Percentiles rank a stretch among this genome's conserved stretches.
These are phyloP conservation scores for Andrena marginata DNA, from an alignment of 2,888 invertebrate genomes.

Conservation along the genomic window DNA sequence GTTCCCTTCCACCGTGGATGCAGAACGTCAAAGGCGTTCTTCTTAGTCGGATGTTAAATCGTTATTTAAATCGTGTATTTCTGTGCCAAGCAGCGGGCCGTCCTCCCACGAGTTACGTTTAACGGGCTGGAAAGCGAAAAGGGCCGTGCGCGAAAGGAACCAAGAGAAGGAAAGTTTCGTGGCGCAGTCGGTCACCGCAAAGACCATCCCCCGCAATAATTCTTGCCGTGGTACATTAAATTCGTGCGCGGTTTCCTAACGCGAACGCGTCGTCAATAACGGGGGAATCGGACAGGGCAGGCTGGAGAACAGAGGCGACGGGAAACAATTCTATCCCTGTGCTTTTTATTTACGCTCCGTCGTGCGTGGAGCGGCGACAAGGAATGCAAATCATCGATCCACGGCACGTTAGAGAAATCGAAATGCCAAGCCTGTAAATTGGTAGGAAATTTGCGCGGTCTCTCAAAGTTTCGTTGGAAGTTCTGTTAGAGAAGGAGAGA, in stretches of 20 bases:
- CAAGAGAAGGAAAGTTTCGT: conserved; percentile 24
- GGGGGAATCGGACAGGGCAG: neutral
- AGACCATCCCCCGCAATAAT: conserved; percentile 28
- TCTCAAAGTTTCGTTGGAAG: too few relatives aligned
- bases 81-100: conserved; percentile 3
- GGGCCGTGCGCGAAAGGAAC: conserved; percentile 17
- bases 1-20: neutral
- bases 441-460: neutral
- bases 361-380: conserved; percentile 8
- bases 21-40: conserved; percentile 1
- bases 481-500: too few relatives aligned
- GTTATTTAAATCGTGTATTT: conserved; percentile 59
- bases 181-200: conserved; percentile 30
- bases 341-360: neutral
- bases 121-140: conserved; percentile 56
- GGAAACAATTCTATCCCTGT: neutral
- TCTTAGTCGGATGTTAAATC: conserved; percentile 39
- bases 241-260: conserved; percentile 48
- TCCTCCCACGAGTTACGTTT: conserved; percentile 35
- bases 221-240: conserved; percentile 56
- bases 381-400: conserved; percentile 7
- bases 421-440: conserved; percentile 4
- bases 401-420: neutral
- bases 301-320: neutral
- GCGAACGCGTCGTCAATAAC: conserved; percentile 27